phyloP scores from a whole-genome alignment of 2,888 invertebrate genomes.

The Allophyes oxyacanthae region DNA sequence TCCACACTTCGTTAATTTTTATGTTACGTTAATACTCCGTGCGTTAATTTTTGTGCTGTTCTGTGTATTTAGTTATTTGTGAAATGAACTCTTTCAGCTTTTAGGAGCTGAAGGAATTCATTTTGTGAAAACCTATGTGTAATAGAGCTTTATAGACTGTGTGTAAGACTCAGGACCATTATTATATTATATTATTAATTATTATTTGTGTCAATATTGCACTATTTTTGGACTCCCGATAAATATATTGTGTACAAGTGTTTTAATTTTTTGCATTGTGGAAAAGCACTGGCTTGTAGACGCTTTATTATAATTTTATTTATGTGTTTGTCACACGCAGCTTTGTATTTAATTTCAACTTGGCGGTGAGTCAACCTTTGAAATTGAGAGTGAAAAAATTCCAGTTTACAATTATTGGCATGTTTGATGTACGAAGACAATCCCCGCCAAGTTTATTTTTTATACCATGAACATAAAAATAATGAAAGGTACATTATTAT shows the following conservation, averaged over 20 bases:
- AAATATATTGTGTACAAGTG: slow-evolving; percentile 73
- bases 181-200: slow-evolving; percentile 62
- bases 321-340: slow-evolving; percentile 66
- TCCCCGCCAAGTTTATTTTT: slow-evolving; percentile 44
- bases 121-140: slow-evolving; percentile 75
- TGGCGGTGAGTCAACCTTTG: slow-evolving; percentile 50
- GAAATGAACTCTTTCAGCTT: slow-evolving; percentile 67
- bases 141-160: slow-evolving; percentile 86
- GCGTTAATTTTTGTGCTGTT: slow-evolving; percentile 85
- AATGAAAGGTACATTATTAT: slow-evolving; percentile 44
- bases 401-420: slow-evolving; percentile 47
- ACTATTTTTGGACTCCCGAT: slow-evolving; percentile 73
- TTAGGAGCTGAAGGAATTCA: slow-evolving; percentile 60
- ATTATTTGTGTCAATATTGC: slow-evolving; percentile 78
- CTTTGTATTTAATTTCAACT: slow-evolving; percentile 58
- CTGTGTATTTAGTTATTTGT: slow-evolving; percentile 79
- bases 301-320: slow-evolving; percentile 73
- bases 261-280: slow-evolving; percentile 74
- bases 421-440: slow-evolving; percentile 25
- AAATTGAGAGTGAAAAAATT: slow-evolving; percentile 29
- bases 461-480: slow-evolving; percentile 20
- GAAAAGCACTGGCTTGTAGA: slow-evolving; percentile 83
- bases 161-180: slow-evolving; percentile 88
- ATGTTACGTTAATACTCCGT: slow-evolving; percentile 78
- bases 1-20: slow-evolving; percentile 66